Evolutionary conservation across 1,140 invertebrate genomes (phyloP), one percentile per base, ranked within the genome.

Genomic region (Achatina immaculata): DNA sequence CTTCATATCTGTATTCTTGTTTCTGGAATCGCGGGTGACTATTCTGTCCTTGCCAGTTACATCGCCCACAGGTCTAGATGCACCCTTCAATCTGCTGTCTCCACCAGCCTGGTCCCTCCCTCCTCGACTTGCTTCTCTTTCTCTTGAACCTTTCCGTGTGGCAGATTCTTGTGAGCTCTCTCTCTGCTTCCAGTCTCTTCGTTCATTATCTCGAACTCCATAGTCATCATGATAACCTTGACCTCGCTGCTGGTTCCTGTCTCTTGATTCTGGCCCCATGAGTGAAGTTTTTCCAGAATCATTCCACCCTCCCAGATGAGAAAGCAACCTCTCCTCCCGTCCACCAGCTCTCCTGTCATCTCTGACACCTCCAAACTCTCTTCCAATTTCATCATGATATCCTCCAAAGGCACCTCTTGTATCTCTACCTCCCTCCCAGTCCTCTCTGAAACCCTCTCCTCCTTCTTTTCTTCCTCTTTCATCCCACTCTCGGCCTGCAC

Each of bases 381-480:
- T 68, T 14, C 48, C 76, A 31, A 11, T 38, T 48, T 55, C 76
- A 28, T 45, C n/a, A n/a, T n/a, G n/a, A 58, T 11, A 78, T n/a
- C 40, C 62, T 24, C 65, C 76, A 34, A 68, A 66, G 4, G 2
- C 76, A 31, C 76, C 65, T 36, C 58, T 36, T 9, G 3, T 43
- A 1, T 48, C 62, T 48, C 62, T 78, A 14, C 40, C 62, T n/a
- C n/a, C 34, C 36, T 66, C 38, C 76, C 58, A 68, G 14, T 78
- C 76, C 36, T 78, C 76, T 28, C 74, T 58, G 36, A 38, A 58
- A 43, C 6, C 38, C 1, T 65, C 74, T 19, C 71, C 34, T 45
- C 76, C 76, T 45, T 68, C 76, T 68, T 62, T 43, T 36, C 38
- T 48, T 66, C 76, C 76, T 48, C 76, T 43, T 34, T 68, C 76